These are phyloP conservation scores for Yponomeuta evonymella DNA, from an alignment of 2,888 invertebrate genomes.

Conservation along the genomic window DNA sequence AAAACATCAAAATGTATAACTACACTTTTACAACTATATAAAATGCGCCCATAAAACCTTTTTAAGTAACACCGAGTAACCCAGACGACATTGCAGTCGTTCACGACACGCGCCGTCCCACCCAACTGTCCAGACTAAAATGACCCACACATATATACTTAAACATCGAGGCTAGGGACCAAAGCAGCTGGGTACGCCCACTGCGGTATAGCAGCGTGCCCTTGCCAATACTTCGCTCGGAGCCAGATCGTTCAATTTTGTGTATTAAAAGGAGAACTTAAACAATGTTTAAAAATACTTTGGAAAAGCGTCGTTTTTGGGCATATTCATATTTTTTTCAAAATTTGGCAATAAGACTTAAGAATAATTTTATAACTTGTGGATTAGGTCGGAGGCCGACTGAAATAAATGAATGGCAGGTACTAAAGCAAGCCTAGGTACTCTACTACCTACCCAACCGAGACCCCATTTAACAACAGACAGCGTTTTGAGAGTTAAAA, in stretches of 20 bases:
- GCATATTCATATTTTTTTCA: too few relatives aligned
- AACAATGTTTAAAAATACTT: too few relatives aligned
- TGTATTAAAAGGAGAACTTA: too few relatives aligned
- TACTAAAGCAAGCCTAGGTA: too few relatives aligned
- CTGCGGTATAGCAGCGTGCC: neutral
- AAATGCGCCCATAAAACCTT: neutral
- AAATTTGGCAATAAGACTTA: too few relatives aligned
- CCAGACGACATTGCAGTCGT: constrained; percentile 1
- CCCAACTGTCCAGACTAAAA: neutral
- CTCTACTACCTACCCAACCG: too few relatives aligned
- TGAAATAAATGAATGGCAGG: too few relatives aligned
- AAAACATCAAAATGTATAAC: neutral
- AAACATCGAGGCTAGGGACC: neutral
- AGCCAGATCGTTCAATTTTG: neutral
- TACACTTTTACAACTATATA: neutral
- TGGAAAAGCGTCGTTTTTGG: too few relatives aligned
- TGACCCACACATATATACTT: neutral
- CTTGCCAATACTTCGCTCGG: neutral
- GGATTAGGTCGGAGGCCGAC: too few relatives aligned
- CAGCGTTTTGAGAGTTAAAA: too few relatives aligned
- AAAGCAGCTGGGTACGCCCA: neutral
- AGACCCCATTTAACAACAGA: too few relatives aligned
- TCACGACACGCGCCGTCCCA: neutral
- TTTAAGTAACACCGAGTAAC: neutral
- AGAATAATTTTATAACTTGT: too few relatives aligned